Evolutionary conservation across 2,888 invertebrate genomes (phyloP).

Genomic region (Euclidia mi): DNA sequence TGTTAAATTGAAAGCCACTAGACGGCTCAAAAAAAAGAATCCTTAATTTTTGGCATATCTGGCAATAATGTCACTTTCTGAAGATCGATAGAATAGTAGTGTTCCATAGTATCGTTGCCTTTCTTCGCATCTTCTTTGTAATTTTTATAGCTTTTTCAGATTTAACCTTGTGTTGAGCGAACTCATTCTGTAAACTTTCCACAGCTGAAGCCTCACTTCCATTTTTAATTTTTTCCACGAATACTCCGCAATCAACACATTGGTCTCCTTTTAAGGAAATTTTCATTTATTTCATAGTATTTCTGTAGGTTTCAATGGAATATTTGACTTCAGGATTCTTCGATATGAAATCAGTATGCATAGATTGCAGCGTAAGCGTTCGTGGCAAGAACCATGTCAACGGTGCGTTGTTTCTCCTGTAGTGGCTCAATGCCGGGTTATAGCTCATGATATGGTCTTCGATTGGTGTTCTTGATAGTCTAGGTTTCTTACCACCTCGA

Average conservation of each 20-base stretch:
- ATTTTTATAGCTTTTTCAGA: constrained; percentile 25
- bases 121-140: constrained; percentile 21
- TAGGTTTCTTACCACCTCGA: constrained; percentile 32
- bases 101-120: constrained; percentile 17
- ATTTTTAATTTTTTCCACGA: constrained; percentile 24
- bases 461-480: constrained; percentile 23
- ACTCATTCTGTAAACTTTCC: constrained; percentile 7
- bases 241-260: constrained; percentile 26
- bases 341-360: constrained; percentile 26
- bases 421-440: constrained; percentile 11
- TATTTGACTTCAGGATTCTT: constrained; percentile 28
- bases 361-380: constrained; percentile 30
- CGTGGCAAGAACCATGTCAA: constrained; percentile 27
- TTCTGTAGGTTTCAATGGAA: constrained; percentile 6
- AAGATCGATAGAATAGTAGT: constrained; percentile 28
- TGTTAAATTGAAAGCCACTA: constrained; percentile 36
- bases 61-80: constrained; percentile 30
- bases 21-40: constrained; percentile 33
- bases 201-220: constrained; percentile 7
- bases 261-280: constrained; percentile 30
- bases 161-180: constrained; percentile 22
- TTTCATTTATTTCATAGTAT: constrained; percentile 32
- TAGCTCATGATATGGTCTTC: constrained; percentile 31
- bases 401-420: constrained; percentile 28
- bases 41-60: constrained; percentile 29